phyloP scores from a whole-genome alignment of 2,113 vertebrate species.

The Caloenas nicobarica region DNA sequence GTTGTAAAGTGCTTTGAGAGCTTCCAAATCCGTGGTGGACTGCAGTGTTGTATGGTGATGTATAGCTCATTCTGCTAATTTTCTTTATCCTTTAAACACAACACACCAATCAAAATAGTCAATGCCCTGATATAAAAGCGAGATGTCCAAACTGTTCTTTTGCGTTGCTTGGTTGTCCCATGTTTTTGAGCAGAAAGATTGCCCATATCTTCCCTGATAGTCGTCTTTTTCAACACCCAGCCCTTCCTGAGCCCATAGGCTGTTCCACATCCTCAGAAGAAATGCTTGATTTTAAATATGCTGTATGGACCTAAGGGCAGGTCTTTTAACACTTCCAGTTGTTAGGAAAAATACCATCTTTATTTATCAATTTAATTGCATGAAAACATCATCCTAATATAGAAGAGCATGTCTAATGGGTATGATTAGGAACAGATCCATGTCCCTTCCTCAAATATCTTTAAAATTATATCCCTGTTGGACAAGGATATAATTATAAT shows the following conservation, averaged over 20 bases:
- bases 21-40: neutral
- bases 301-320: neutral
- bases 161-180: neutral
- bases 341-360: neutral
- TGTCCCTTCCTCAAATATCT: neutral
- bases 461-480: neutral
- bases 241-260: neutral
- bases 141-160: neutral
- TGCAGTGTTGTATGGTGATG: neutral
- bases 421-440: neutral
- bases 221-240: neutral
- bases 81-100: neutral
- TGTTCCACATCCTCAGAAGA: neutral
- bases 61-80: neutral
- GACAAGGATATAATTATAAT: neutral
- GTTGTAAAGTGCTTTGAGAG: neutral
- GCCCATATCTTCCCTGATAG: neutral
- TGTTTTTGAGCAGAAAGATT: neutral
- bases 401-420: neutral
- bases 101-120: neutral
- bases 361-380: neutral
- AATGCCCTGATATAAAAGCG: neutral
- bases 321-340: neutral
- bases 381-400: neutral
- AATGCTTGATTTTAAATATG: neutral